A percentile compares a stretch with the other conserved stretches of the same genome.
These are phyloP conservation scores for Melanaphis sacchari DNA, from an alignment of 1,140 invertebrate species.

Conservation along the genomic window DNA sequence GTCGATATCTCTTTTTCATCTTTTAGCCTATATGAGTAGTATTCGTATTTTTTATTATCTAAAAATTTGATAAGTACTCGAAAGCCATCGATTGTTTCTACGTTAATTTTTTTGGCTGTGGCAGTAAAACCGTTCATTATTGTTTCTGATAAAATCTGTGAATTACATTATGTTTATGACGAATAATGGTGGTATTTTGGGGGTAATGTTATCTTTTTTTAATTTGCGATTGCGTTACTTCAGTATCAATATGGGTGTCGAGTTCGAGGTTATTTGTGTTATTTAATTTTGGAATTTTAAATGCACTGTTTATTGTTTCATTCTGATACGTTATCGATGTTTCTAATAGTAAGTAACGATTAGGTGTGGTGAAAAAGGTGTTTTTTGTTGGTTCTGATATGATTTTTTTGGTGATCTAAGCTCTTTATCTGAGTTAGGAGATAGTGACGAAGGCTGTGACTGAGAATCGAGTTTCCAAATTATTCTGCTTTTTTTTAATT, in stretches of 20 bases:
- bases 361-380: constrained; percentile 1
- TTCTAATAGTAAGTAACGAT: background rate
- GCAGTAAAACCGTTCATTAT: background rate
- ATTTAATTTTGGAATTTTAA: background rate
- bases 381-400: too few relatives aligned
- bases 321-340: background rate
- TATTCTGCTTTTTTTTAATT: too few relatives aligned
- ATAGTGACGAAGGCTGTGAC: too few relatives aligned
- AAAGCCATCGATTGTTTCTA: constrained; percentile 15
- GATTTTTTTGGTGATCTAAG: background rate
- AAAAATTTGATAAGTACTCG: background rate
- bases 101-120: background rate
- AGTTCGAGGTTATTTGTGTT: too few relatives aligned
- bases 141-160: background rate
- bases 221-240: too few relatives aligned
- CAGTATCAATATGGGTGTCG: too few relatives aligned
- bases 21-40: background rate
- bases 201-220: too few relatives aligned
- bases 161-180: background rate
- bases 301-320: background rate
- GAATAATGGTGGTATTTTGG: background rate
- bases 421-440: background rate
- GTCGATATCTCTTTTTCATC: background rate
- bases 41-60: background rate
- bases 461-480: too few relatives aligned